Percentiles rank a stretch among this genome's conserved stretches.
Evolutionary conservation across 2,797 vertebrate genomes (phyloP).

Genomic region (Knipowitschia caucasica): DNA sequence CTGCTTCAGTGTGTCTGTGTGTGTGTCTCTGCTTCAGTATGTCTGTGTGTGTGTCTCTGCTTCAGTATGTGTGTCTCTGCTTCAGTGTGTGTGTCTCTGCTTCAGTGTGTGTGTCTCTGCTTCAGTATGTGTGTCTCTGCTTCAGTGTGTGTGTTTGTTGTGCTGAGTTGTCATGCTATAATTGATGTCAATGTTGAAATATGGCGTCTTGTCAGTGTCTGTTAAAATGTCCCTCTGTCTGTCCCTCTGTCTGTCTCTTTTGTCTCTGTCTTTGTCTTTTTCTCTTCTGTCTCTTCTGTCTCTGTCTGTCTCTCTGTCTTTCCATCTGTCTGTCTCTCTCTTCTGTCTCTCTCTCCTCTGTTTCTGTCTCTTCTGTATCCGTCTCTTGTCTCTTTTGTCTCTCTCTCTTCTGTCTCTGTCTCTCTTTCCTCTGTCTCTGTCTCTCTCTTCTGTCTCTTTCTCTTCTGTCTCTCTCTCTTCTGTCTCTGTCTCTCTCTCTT

Average conservation of each 20-base stretch:
- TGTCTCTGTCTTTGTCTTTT: constrained; percentile 14
- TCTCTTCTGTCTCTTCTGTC: constrained; percentile 16
- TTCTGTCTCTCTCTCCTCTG: constrained; percentile 21
- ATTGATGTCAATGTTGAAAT: too few relatives aligned
- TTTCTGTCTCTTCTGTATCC: constrained; percentile 7
- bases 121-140: too few relatives aligned
- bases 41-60: too few relatives aligned
- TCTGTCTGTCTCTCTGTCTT: constrained; percentile 45
- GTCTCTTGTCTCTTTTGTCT: neutral
- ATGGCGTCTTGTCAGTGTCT: constrained; percentile 36
- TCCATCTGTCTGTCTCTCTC: constrained; percentile 19
- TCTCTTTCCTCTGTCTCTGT: neutral
- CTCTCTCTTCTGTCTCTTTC: neutral
- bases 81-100: too few relatives aligned
- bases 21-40: too few relatives aligned
- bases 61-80: too few relatives aligned
- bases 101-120: too few relatives aligned
- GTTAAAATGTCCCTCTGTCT: constrained; percentile 57
- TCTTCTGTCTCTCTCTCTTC: neutral
- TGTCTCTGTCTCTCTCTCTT: neutral
- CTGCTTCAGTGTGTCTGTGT: too few relatives aligned
- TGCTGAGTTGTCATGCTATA: too few relatives aligned
- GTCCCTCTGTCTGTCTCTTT: constrained; percentile 37
- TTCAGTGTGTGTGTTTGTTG: neutral
- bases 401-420: neutral